These are phyloP conservation scores for Lottia scabra DNA, from an alignment of 2,888 invertebrate species.

Conservation along the genomic window DNA sequence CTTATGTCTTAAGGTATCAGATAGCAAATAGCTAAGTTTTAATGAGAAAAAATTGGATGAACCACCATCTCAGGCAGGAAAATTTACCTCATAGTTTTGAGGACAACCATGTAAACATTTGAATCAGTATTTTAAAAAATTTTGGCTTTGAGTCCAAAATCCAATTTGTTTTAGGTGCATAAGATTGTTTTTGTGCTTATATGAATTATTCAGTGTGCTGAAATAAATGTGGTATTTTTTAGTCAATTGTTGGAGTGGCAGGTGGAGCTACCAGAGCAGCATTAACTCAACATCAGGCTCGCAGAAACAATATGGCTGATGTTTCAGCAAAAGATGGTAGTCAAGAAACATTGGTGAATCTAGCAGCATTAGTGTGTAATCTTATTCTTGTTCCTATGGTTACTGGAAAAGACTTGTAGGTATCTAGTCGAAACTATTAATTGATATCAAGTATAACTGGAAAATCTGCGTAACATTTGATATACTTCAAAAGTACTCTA, in stretches of 20 bases:
- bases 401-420: conserved; percentile 63
- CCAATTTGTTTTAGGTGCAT: too few species aligned
- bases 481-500: too few species aligned
- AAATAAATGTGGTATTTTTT: conserved; percentile 69
- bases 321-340: conserved; percentile 90
- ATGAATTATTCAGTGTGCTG: background rate
- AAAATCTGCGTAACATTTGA: too few species aligned
- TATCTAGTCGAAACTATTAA: conserved; percentile 25
- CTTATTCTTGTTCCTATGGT: conserved; percentile 80
- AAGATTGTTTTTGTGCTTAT: background rate
- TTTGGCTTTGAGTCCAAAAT: too few species aligned
- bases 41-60: too few species aligned
- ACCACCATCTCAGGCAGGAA: too few species aligned
- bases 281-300: conserved; percentile 89
- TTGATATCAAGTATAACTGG: too few species aligned
- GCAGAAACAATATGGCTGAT: conserved; percentile 91
- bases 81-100: too few species aligned
- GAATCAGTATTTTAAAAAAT: too few species aligned
- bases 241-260: conserved; percentile 87
- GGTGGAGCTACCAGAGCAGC: conserved; percentile 89
- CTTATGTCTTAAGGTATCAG: too few species aligned
- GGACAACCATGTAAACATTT: too few species aligned
- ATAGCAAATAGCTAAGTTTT: too few species aligned
- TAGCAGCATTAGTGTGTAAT: conserved; percentile 85
- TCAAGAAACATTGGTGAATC: conserved; percentile 95